Evolutionary conservation across 2,797 vertebrate species (phyloP).

Genomic region (Coregonus suidteri): DNA sequence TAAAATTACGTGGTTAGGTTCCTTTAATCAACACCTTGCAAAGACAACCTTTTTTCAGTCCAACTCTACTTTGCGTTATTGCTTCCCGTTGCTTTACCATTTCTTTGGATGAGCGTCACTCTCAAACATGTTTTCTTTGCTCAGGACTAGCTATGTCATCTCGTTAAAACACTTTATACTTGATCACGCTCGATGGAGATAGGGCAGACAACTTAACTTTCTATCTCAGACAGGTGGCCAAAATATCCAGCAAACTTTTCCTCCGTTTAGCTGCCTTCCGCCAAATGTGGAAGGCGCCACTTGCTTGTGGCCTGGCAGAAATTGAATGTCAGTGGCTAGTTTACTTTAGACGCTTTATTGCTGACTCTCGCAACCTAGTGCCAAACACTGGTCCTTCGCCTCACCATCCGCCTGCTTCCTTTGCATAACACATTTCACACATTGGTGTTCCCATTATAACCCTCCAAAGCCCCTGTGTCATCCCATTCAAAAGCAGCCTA

Average conservation of each 20-base stretch:
- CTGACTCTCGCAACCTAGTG: slow-evolving; percentile 69
- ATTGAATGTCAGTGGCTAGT: slow-evolving; percentile 56
- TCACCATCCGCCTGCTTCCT: slow-evolving; percentile 67
- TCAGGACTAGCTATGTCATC: background rate
- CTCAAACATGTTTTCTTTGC: no score
- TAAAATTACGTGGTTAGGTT: background rate
- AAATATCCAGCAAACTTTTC: slow-evolving; percentile 16
- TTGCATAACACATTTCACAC: slow-evolving; percentile 78
- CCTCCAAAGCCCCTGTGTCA: slow-evolving; percentile 59
- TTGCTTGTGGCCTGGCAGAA: slow-evolving; percentile 44
- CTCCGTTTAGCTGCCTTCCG: slow-evolving; percentile 37
- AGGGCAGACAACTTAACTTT: no score
- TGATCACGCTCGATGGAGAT: background rate
- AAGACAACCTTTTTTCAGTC: no score
- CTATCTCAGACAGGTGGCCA: slow-evolving; percentile 14
- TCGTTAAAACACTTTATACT: background rate
- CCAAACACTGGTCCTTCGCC: slow-evolving; percentile 62
- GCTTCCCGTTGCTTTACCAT: no score
- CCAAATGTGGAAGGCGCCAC: slow-evolving; percentile 46
- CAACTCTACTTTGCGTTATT: no score
- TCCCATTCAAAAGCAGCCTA: slow-evolving; percentile 62
- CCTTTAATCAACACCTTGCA: background rate
- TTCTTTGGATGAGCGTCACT: no score
- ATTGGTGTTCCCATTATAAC: slow-evolving; percentile 75
- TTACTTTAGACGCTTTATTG: slow-evolving; percentile 67